Evolutionary conservation across 1,140 invertebrate genomes (phyloP), one percentile per base, ranked within the genome.

Genomic region (Prorops nasuta): DNA sequence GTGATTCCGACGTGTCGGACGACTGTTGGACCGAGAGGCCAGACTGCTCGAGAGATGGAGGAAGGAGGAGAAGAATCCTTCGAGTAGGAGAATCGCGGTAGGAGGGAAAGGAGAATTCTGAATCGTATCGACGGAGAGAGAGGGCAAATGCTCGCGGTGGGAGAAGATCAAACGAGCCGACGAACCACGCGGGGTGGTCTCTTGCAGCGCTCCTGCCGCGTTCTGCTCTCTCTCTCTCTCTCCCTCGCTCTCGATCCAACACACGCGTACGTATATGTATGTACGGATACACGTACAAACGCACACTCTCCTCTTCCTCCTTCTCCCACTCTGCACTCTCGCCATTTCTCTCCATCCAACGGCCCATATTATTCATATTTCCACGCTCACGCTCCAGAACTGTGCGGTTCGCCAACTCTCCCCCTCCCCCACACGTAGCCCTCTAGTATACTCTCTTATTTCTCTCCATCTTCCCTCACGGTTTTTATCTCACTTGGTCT

Each of bases 151-250:
- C 42, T 48, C 19, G 46, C 37, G 54, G 37, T 40, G 49, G 74
- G 74, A 70, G 72, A 76, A 78, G 74, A 78, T 78, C 73, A 78
- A 78, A 78, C 60, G 74, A 68, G 72, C 76, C 76, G 76, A 72
- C 74, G 51, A 72, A 63, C 73, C 74, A 76, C 75, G n/a, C n/a
- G 75, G 75, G 75, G 75, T 76, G 75, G 75, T 76, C 73, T 75
- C 71, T 70, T 69, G 67, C 67, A 71, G 64, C 61, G 63, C 54
- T 57, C 53, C 51, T 55, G 51, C 44, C 16, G 44, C 57, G 54
- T 52, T 58, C 18, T 49, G 15, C 14, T 24, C 19, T 12, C 2
- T 36, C 9, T n/a, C 17, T 21, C 19, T 40, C 37, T 38, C 37
- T 19, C 20, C 10, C 41, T 38, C 50, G 31, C 24, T 20, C 37